A percentile compares a stretch with the other conserved stretches of the same genome.
These are phyloP conservation scores for Hycleus phaleratus DNA, from an alignment of 1,140 invertebrate genomes.

Conservation along the genomic window DNA sequence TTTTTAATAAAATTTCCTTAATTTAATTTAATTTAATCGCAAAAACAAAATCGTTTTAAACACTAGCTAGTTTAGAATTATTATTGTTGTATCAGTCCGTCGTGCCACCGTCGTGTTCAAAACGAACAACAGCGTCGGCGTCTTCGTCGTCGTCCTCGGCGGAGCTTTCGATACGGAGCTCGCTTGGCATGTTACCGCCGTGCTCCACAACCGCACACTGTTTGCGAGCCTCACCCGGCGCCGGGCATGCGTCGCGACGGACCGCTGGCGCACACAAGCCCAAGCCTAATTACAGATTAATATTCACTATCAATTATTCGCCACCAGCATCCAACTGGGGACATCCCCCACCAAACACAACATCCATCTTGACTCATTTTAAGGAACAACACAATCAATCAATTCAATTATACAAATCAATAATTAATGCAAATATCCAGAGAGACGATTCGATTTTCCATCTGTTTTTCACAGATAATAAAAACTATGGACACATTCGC, in stretches of 20 bases:
- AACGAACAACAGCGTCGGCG: conserved; percentile 17
- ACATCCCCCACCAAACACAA: too few relatives aligned
- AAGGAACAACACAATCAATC: too few relatives aligned
- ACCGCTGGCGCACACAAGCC: conserved; percentile 8
- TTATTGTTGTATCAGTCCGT: conserved; percentile 6
- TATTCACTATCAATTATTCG: conserved; percentile 15
- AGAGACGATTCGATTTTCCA: too few relatives aligned
- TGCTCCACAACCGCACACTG: conserved; percentile 38
- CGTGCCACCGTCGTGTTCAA: conserved; percentile 5
- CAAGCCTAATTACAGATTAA: conserved; percentile 24
- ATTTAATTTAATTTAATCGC: neutral
- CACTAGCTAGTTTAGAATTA: conserved; percentile 26
- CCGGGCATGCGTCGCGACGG: conserved; percentile 24
- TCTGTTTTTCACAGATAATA: too few relatives aligned
- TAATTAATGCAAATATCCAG: too few relatives aligned
- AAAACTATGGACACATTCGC: too few relatives aligned
- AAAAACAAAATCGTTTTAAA: conserved; percentile 12
- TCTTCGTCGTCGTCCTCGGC: conserved; percentile 34
- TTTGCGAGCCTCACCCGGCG: conserved; percentile 20
- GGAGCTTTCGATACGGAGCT: conserved; percentile 29
- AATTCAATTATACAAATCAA: too few relatives aligned
- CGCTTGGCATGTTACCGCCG: conserved; percentile 37
- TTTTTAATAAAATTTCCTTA: neutral
- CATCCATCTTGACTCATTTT: too few relatives aligned
- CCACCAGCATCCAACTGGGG: too few relatives aligned